These are phyloP conservation scores for Poecilia latipinna DNA, from an alignment of 2,113 vertebrate genomes.

Conservation along the genomic window DNA sequence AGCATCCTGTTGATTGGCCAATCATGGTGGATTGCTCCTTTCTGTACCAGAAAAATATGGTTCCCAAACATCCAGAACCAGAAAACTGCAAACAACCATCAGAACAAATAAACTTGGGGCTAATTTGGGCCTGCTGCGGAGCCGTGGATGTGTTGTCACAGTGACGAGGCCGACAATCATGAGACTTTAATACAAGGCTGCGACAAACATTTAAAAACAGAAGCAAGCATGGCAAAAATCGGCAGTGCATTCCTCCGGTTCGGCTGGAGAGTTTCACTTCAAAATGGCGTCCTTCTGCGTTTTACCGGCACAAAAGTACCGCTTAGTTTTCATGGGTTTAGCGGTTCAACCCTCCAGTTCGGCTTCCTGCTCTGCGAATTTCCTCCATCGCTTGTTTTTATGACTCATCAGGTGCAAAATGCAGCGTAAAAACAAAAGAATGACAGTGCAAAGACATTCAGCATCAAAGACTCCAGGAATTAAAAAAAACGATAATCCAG, in stretches of 20 bases:
- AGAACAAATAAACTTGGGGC: neutral
- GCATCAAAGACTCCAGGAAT: slow-evolving; percentile 51
- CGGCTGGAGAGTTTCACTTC: slow-evolving; percentile 28
- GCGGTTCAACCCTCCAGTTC: slow-evolving; percentile 24
- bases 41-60: neutral
- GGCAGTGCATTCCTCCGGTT: slow-evolving; percentile 54
- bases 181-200: slow-evolving; percentile 35
- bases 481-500: slow-evolving; percentile 36
- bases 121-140: neutral
- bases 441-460: slow-evolving; percentile 73
- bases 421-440: slow-evolving; percentile 64
- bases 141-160: slow-evolving; percentile 30
- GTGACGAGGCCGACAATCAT: slow-evolving; percentile 48
- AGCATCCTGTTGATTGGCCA: neutral
- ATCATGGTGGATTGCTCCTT: neutral
- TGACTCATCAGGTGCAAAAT: slow-evolving; percentile 74
- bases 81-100: neutral
- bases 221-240: slow-evolving; percentile 48
- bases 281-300: neutral
- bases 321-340: slow-evolving; percentile 23
- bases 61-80: neutral
- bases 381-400: slow-evolving; percentile 25
- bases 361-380: slow-evolving; percentile 35
- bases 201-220: neutral
- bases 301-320: neutral